Evolutionary conservation across 2,113 vertebrate genomes (phyloP).

Genomic region (Pangasianodon hypophthalmus): DNA sequence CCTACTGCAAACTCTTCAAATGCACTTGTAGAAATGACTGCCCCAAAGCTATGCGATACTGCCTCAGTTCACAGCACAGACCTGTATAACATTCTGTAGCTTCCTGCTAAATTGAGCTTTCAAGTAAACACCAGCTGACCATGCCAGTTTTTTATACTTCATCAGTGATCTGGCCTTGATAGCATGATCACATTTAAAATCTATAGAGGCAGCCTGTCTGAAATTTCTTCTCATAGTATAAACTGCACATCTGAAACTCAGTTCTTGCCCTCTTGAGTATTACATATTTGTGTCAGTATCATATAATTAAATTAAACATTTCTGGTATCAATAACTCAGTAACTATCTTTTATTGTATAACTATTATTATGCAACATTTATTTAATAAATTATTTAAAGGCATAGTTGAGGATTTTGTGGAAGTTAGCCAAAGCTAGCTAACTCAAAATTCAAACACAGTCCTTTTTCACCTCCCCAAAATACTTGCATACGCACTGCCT

Average conservation of each 20-base stretch:
- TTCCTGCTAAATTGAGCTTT: slow-evolving; percentile 34
- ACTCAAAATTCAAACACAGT: neutral
- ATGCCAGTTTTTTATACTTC: slow-evolving; percentile 22
- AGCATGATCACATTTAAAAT: slow-evolving; percentile 1
- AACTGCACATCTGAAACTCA: neutral
- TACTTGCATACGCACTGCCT: neutral
- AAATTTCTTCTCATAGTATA: neutral
- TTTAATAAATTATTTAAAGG: neutral
- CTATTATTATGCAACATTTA: neutral
- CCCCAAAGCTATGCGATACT: slow-evolving; percentile 41
- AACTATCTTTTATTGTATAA: neutral
- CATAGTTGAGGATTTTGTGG: too few species aligned
- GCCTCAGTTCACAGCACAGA: slow-evolving; percentile 25
- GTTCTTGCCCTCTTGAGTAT: neutral
- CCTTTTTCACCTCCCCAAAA: neutral
- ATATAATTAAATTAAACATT: neutral
- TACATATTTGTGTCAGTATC: neutral
- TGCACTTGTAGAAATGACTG: slow-evolving; percentile 12
- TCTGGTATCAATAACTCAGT: neutral
- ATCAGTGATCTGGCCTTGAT: slow-evolving; percentile 22
- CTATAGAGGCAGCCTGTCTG: neutral
- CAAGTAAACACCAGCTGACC: slow-evolving; percentile 11
- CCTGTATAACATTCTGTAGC: slow-evolving; percentile 38
- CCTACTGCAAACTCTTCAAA: slow-evolving; percentile 20
- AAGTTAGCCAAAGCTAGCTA: neutral